Evolutionary conservation across 1,140 invertebrate genomes (phyloP).

Genomic region (Drosophila tristis): DNA sequence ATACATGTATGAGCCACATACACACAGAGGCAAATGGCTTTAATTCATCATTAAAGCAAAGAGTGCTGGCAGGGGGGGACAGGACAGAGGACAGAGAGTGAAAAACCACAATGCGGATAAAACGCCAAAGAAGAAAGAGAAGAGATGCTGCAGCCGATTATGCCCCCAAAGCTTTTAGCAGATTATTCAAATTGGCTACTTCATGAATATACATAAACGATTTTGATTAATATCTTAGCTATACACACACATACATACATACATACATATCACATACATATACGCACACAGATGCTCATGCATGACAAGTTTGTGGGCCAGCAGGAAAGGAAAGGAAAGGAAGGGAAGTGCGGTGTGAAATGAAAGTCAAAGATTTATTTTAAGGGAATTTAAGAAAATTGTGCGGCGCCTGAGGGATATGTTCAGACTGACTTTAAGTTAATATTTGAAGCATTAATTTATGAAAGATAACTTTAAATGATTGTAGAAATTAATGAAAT

Average conservation of each 20-base stretch:
- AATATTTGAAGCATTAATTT: too few relatives aligned
- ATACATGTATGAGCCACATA: too few relatives aligned
- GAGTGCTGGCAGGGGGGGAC: background rate
- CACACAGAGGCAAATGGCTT: constrained; percentile 34
- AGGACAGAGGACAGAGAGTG: background rate
- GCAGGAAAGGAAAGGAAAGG: too few relatives aligned
- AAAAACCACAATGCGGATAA: constrained; percentile 24
- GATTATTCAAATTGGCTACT: constrained; percentile 56
- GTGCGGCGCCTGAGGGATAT: too few relatives aligned
- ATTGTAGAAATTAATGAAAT: too few relatives aligned
- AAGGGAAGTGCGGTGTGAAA: too few relatives aligned
- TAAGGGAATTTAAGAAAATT: too few relatives aligned
- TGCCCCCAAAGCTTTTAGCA: constrained; percentile 38
- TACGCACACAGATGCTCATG: background rate
- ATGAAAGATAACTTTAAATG: too few relatives aligned
- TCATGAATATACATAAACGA: constrained; percentile 55
- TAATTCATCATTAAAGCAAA: constrained; percentile 75
- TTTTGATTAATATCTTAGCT: constrained; percentile 41
- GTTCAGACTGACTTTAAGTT: too few relatives aligned
- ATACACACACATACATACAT: background rate
- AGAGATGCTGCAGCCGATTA: constrained; percentile 19
- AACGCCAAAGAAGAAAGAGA: constrained; percentile 3
- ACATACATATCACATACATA: background rate
- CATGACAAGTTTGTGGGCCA: too few relatives aligned
- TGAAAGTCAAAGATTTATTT: too few relatives aligned